Evolutionary conservation across 2,888 invertebrate species (phyloP).

Genomic region (Lacanobia wlatinum): DNA sequence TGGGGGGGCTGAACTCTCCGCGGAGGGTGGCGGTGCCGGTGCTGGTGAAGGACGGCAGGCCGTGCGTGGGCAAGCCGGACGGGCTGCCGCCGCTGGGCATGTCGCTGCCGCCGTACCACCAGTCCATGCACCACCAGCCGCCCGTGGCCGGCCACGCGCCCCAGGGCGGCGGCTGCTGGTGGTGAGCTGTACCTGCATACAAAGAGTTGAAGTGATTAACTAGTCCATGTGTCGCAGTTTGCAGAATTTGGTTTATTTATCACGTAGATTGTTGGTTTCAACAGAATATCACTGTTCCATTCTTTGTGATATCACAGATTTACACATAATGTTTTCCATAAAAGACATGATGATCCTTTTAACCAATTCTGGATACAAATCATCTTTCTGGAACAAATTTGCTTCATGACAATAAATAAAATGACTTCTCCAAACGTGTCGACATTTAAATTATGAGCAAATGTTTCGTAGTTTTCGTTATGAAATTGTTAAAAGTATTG

Average conservation of each 20-base stretch:
- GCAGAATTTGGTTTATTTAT: slow-evolving; percentile 47
- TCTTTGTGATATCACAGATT: neutral
- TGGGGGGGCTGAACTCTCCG: slow-evolving; percentile 94
- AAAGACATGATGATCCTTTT: neutral
- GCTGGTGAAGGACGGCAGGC: slow-evolving; percentile 98
- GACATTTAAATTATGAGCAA: slow-evolving; percentile 56
- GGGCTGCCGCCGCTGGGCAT: slow-evolving; percentile 88
- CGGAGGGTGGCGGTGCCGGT: slow-evolving; percentile 98
- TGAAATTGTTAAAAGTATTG: slow-evolving; percentile 68
- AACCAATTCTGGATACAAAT: neutral
- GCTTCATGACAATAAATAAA: slow-evolving; percentile 9
- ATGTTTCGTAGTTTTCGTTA: slow-evolving; percentile 65
- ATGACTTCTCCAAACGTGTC: slow-evolving; percentile 30
- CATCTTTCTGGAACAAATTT: neutral
- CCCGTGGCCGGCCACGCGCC: slow-evolving; percentile 81
- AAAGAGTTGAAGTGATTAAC: slow-evolving; percentile 76
- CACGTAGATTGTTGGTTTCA: neutral
- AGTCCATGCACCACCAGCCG: slow-evolving; percentile 86
- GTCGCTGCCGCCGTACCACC: slow-evolving; percentile 88
- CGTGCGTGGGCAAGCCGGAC: slow-evolving; percentile 93
- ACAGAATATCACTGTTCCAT: neutral
- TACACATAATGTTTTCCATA: neutral
- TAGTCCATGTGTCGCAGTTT: slow-evolving; percentile 78
- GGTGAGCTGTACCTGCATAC: slow-evolving; percentile 79
- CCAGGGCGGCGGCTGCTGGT: slow-evolving; percentile 90